Evolutionary conservation across 2,888 invertebrate genomes (phyloP), one percentile per base, ranked within the genome.

Genomic region (Villa cingulata): DNA sequence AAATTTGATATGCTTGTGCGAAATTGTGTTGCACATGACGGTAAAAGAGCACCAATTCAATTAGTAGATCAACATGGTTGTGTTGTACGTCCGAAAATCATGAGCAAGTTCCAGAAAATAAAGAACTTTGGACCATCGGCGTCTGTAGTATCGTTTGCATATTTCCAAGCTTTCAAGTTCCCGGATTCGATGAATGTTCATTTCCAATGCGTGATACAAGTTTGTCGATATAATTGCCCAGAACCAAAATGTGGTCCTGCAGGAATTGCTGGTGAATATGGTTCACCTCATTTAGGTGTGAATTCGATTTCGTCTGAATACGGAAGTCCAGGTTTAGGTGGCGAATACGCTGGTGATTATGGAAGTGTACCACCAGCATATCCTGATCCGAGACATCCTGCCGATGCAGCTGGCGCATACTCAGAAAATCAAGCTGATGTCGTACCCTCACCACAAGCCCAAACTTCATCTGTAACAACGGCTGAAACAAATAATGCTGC

Each of bases 101-200:
- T 92, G 92, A 86, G 86, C 60, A 86, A 86, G 67, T 92, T 92
- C 83, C 90, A 91, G 62, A 92, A 92, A 70, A 89, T 92, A 56
- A 91, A 91, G 73, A 91, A 92, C 74, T 92, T 92, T 61, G 92
- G 92, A 2, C 87, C 90, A 0, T 89, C 90, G 20, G 92, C 92
- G 5, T 90, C 90, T 0, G 92, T 92, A 4, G 90, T 92, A 16
- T 90, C 90, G 45, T 92, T 91, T 64, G 91, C 92, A 15, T 90
- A 92, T 72, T 92, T 92, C 85, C 91, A 92, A 72, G 92, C 92
- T 7, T 92, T 92, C 74, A 92, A 92, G 70, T 92, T 92, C 80
- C 92, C 92, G 2, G 92, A 92, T 66, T 90, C 90, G 14, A 92
- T 92, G 91, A 91, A 92, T 65, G 92, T 92, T 4, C 91, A 91